Conservation (phyloP, 2,888 invertebrate species). For the Lithophane semibrunnea region DNA sequence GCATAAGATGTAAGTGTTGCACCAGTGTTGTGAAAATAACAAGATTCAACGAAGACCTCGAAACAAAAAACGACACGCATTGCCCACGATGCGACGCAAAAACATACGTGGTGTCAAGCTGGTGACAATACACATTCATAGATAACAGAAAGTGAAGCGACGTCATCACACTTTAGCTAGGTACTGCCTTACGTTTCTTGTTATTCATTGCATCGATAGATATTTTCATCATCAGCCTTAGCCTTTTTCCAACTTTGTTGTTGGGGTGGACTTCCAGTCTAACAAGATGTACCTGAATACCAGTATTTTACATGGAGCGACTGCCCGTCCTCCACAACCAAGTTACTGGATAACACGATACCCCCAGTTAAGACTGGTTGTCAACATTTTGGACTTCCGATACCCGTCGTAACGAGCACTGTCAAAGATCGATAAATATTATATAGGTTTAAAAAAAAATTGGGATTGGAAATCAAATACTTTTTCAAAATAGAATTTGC, state of each 20-base stretch:
- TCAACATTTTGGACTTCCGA: not conserved
- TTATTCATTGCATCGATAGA: conserved; percentile 14
- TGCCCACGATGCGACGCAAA: conserved; percentile 28
- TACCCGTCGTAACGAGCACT: not conserved
- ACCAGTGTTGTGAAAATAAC: conserved; percentile 18
- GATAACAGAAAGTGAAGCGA: conserved; percentile 43
- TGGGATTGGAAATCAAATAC: not conserved
- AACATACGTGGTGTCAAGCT: conserved; percentile 48
- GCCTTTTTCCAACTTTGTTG: not conserved
- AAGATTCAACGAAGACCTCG: conserved; percentile 29
- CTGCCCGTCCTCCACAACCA: not conserved
- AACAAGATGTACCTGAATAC: not conserved
- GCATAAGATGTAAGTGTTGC: conserved; percentile 19
- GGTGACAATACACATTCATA: conserved; percentile 36
- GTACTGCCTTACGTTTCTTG: not conserved
- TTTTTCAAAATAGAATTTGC: not conserved
- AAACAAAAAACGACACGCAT: conserved; percentile 23
- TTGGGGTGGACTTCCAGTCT: not conserved
- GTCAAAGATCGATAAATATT: not conserved
- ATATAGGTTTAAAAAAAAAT: not conserved
- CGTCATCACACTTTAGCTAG: conserved; percentile 27
- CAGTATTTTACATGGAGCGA: not conserved
- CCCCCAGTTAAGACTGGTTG: not conserved
- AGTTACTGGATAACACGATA: not conserved
- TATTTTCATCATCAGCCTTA: not conserved